Percentiles rank a stretch among this genome's conserved stretches.
Conservation (phyloP, 2,113 vertebrate species). For the Rhabdomys dilectus region DNA sequence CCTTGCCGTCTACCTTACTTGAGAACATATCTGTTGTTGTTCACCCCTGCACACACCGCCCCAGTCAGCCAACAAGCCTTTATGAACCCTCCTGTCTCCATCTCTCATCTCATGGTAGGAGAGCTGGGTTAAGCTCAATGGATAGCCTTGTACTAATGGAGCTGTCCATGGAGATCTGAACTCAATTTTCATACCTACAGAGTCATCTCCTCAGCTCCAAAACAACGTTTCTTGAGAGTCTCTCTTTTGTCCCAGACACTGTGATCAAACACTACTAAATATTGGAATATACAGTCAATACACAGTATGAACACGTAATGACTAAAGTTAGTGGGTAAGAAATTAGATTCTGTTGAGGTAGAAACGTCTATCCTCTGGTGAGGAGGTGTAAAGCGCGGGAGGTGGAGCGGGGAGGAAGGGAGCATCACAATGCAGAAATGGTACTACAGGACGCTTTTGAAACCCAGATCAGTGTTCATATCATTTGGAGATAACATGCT, state of each 20-base stretch:
- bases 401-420: neutral
- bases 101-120: neutral
- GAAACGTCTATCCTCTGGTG: neutral
- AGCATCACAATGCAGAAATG: neutral
- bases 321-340: neutral
- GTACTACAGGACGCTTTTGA: neutral
- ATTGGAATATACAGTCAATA: neutral
- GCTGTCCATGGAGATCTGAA: neutral
- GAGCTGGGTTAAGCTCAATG: too few relatives aligned
- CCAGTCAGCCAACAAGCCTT: neutral
- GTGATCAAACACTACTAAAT: neutral
- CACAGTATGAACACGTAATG: neutral
- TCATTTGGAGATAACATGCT: neutral
- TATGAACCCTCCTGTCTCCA: neutral
- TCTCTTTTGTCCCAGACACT: neutral
- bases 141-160: neutral
- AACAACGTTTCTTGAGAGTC: slow-evolving; percentile 1
- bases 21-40: neutral
- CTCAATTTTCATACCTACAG: neutral
- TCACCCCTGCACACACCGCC: neutral
- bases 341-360: neutral
- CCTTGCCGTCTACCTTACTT: neutral
- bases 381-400: neutral
- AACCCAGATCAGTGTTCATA: slow-evolving; percentile 6
- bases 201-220: neutral